phyloP scores from a whole-genome alignment of 92 coral and sea anemone species.

The Bergia sp. region DNA sequence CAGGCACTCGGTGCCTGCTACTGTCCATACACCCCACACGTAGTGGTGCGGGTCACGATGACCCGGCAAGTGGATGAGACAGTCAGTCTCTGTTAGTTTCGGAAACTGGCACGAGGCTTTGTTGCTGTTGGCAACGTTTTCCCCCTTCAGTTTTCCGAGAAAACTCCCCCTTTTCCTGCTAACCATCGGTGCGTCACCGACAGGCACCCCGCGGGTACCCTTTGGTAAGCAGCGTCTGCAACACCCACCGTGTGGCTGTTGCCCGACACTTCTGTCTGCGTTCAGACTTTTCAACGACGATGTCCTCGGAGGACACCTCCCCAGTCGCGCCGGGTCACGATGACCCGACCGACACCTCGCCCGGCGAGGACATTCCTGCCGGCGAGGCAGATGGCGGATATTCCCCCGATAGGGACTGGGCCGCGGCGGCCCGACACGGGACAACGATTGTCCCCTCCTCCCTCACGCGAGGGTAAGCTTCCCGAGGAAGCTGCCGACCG shows the following conservation, averaged over 20 bases:
- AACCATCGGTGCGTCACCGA: no score
- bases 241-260: neutral
- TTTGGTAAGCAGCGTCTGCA: no score
- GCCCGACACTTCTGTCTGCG: neutral
- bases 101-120: constrained; percentile 10
- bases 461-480: constrained; percentile 4
- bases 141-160: no score
- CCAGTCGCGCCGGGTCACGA: neutral
- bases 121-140: neutral
- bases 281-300: neutral
- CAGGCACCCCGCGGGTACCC: no score
- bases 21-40: constrained; percentile 11
- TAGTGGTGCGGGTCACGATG: constrained; percentile 11
- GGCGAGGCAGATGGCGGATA: neutral
- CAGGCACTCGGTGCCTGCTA: neutral
- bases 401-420: neutral
- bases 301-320: neutral
- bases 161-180: no score
- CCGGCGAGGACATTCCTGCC: neutral
- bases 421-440: neutral
- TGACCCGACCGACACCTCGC: neutral
- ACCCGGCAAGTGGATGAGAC: constrained; percentile 11
- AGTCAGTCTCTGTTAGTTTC: constrained; percentile 8
- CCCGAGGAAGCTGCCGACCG: constrained; percentile 5
- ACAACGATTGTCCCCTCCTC: neutral